Percentiles rank a stretch among this genome's conserved stretches.
Evolutionary conservation across 2,888 invertebrate species (phyloP).

Genomic region (Rhabditophanes sp.): DNA sequence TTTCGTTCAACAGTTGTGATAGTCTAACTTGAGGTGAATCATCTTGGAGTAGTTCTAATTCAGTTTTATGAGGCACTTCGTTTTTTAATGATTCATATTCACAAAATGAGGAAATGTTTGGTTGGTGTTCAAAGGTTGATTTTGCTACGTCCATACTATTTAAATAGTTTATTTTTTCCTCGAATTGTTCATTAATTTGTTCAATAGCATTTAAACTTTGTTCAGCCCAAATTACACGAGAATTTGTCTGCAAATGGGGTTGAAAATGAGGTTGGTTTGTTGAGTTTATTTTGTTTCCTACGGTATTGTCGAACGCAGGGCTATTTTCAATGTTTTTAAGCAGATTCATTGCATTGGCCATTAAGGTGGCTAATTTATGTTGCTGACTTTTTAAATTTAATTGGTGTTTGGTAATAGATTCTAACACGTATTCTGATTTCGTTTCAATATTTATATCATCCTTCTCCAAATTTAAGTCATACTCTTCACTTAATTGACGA

Average conservation of each 20-base stretch:
- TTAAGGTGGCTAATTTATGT: constrained; percentile 21
- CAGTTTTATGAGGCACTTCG: too few species aligned
- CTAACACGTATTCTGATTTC: constrained; percentile 6
- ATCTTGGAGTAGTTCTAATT: too few species aligned
- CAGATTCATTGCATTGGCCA: constrained; percentile 19
- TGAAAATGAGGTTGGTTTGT: constrained; percentile 2
- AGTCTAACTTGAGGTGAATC: too few species aligned
- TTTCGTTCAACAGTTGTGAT: too few species aligned
- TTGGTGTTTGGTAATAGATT: constrained; percentile 26
- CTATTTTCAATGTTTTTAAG: constrained; percentile 3
- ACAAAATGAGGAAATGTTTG: too few species aligned
- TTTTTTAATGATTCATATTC: too few species aligned
- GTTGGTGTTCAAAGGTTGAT: constrained; percentile 1
- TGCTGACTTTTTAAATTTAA: constrained; percentile 25
- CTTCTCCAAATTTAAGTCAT: neutral
- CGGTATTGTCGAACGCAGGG: constrained; percentile 1
- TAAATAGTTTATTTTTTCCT: too few species aligned
- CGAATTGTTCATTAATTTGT: too few species aligned
- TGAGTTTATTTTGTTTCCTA: constrained; percentile 5
- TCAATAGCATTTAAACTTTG: constrained; percentile 4
- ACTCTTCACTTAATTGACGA: constrained; percentile 1
- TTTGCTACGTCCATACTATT: too few species aligned
- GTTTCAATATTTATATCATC: neutral
- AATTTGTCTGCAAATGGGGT: too few species aligned
- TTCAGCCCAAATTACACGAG: too few species aligned